Base-by-base conservation (phyloP, 1,140 invertebrate genomes). In the Choristoneura fumiferana region DNA sequence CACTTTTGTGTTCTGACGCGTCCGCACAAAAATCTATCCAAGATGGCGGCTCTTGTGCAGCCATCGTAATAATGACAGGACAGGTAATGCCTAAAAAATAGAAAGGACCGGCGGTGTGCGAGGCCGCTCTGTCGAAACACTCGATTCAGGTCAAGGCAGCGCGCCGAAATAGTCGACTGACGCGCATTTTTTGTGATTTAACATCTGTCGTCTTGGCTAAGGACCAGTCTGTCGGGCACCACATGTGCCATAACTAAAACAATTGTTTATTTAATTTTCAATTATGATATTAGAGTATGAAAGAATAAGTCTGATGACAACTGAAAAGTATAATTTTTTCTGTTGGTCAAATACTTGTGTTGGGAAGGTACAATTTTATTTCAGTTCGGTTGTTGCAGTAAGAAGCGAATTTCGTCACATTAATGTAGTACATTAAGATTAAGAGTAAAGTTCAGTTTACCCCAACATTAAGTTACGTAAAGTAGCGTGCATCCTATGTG, bases 61-160 rank as follows among this genome's bases (percentile, higher is more conserved):
- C 73, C 82, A 80, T 84, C 78, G 82, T 87, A 87, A 85, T 87
- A 85, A 87, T 84, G 34, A 55, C 35, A 84, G 80, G 82, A 85
- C 82, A 87, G 81, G 85, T 88, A 88, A 88, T 88, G 76, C 83
- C 83, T 86, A 88, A 88, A 88, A 88, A 88, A 88, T 88, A 88
- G 85, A 88, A 88, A 88, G 85, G 85, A 83, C 85, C 83, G 83
- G 83, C 84, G 80, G 83, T 85, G 78, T 84, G 76, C 85, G 85
- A 88, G 85, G 85, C 78, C 85, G 82, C 69, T 85, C 78, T 88
- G 85, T 84, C 81, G 85, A 88, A 88, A 88, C 74, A 83, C 70
- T 78, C 75, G 74, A 88, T 86, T 84, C 81, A 67, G 85, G 85
- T 88, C 85, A 88, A 88, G 85, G 85, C 85, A 88, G 83, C 70